These are phyloP conservation scores for Bradynema listronoti DNA, from an alignment of 1,140 invertebrate genomes.

Conservation along the genomic window DNA sequence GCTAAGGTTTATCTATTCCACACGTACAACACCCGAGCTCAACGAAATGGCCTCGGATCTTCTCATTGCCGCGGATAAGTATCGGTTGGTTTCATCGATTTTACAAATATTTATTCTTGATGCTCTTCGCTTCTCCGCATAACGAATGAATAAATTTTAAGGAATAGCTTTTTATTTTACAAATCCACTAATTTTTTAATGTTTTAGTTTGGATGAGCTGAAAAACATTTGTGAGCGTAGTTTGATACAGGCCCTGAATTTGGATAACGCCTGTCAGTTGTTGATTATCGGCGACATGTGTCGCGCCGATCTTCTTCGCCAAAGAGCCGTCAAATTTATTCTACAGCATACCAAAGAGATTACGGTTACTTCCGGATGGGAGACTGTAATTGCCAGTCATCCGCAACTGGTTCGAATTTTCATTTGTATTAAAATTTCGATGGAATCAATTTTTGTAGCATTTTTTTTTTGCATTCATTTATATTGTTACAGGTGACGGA, in stretches of 20 bases:
- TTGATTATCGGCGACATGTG: conserved; percentile 52
- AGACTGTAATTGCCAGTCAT: conserved; percentile 38
- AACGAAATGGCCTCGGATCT: conserved; percentile 53
- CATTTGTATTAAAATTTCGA: too few species aligned
- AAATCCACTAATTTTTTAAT: conserved; percentile 8
- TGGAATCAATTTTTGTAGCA: too few species aligned
- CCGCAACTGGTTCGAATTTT: too few species aligned
- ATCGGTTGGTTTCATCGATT: conserved; percentile 30
- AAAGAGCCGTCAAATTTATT: conserved; percentile 48
- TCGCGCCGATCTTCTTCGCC: conserved; percentile 26
- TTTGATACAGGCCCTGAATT: conserved; percentile 43
- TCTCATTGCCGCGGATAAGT: conserved; percentile 57
- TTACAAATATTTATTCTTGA: conserved; percentile 8
- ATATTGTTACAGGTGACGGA: too few species aligned
- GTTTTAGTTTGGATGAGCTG: conserved; percentile 42
- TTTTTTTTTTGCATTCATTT: too few species aligned
- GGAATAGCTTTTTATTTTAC: not conserved
- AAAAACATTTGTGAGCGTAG: conserved; percentile 50
- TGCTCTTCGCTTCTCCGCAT: not conserved
- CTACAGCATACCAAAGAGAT: conserved; percentile 39
- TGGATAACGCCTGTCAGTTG: conserved; percentile 53
- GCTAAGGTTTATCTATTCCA: conserved; percentile 54
- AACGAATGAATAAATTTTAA: conserved; percentile 2
- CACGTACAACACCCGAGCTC: conserved; percentile 43
- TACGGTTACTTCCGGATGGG: conserved; percentile 45